Evolutionary conservation across 1,140 invertebrate species (phyloP).

Genomic region (Zelostemma sp.): DNA sequence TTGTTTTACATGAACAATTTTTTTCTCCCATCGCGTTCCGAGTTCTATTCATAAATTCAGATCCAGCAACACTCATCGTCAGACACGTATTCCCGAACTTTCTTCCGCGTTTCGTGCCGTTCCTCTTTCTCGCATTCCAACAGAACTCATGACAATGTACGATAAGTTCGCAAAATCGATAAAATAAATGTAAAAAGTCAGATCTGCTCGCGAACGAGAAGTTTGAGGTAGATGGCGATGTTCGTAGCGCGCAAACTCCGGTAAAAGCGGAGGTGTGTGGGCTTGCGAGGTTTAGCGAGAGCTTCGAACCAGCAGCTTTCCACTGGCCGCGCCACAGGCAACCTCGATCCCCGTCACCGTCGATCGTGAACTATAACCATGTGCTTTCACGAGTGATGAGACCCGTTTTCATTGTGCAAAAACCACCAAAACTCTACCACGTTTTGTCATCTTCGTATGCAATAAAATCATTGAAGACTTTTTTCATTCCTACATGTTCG

Average conservation of each 20-base stretch:
- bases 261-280: constrained; percentile 30
- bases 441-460: no score
- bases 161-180: constrained; percentile 44
- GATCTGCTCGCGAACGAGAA: constrained; percentile 14
- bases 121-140: constrained; percentile 5
- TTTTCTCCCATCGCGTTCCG: neutral
- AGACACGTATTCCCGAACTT: neutral
- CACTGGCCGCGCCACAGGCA: constrained; percentile 48
- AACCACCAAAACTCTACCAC: neutral
- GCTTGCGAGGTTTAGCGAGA: constrained; percentile 46
- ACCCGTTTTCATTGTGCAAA: neutral
- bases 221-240: constrained; percentile 20
- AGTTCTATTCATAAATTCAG: constrained; percentile 2
- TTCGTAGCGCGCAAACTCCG: constrained; percentile 38
- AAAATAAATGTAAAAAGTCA: constrained; percentile 44
- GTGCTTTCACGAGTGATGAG: constrained; percentile 31
- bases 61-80: constrained; percentile 15
- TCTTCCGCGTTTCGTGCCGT: neutral
- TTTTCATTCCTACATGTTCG: no score
- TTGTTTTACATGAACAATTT: neutral
- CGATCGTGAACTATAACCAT: constrained; percentile 27
- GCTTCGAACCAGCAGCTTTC: constrained; percentile 53
- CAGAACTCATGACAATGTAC: constrained; percentile 28
- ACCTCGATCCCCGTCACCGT: constrained; percentile 22
- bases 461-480: no score